phyloP scores from a whole-genome alignment of 2,113 vertebrate genomes.

The Panurus biarmicus region DNA sequence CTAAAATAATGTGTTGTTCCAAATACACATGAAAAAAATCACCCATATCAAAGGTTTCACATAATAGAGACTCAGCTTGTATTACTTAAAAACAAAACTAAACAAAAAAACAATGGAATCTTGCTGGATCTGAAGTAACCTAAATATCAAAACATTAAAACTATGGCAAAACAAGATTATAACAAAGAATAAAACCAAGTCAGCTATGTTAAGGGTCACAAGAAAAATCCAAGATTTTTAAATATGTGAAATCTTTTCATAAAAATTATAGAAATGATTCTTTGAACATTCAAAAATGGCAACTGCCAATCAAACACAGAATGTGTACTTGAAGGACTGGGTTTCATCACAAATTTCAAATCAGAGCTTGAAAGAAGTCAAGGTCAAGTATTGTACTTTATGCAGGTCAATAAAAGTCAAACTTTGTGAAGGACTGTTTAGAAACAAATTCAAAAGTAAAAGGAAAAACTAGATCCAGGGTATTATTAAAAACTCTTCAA shows the following conservation, averaged over 20 bases:
- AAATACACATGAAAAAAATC: neutral
- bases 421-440: neutral
- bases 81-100: neutral
- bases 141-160: neutral
- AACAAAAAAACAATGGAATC: neutral
- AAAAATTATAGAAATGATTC: neutral
- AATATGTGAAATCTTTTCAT: neutral
- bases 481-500: neutral
- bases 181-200: neutral
- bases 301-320: neutral
- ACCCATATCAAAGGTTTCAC: neutral
- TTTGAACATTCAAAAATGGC: neutral
- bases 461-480: neutral
- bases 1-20: neutral
- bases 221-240: neutral
- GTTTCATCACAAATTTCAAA: neutral
- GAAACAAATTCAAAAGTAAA: neutral
- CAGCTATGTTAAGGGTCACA: neutral
- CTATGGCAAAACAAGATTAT: neutral
- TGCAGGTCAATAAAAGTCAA: neutral
- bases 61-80: neutral
- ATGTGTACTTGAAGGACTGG: rapidly evolving
- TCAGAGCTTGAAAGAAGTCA: neutral
- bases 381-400: neutral
- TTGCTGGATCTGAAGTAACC: neutral